phyloP scores from a whole-genome alignment of 2,797 vertebrate species.

The Halcyon badia region DNA sequence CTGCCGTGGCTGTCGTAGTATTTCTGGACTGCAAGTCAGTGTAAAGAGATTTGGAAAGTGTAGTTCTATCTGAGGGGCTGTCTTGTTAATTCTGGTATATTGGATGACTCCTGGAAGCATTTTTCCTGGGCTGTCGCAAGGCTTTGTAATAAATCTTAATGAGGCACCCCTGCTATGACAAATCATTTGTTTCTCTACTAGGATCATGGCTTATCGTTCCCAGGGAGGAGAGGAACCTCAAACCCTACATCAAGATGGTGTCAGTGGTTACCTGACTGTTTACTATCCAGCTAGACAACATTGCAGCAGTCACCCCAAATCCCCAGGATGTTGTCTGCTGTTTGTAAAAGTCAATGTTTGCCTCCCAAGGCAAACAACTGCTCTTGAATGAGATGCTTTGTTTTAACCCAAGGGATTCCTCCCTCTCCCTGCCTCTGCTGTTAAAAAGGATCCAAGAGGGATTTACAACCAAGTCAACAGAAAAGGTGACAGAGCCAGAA shows the following conservation, averaged over 20 bases:
- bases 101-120: conserved; percentile 23
- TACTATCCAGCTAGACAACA: background rate
- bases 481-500: background rate
- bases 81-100: background rate
- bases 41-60: background rate
- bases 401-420: background rate
- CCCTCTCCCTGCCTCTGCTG: background rate
- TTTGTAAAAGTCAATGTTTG: conserved; percentile 16
- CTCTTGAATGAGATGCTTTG: background rate
- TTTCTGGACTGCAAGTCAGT: background rate
- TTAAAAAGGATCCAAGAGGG: background rate
- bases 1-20: background rate
- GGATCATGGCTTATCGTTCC: background rate
- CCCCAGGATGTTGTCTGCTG: background rate
- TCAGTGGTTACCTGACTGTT: conserved; percentile 42
- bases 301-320: background rate
- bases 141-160: conserved; percentile 52
- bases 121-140: conserved; percentile 25
- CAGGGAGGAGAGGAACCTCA: background rate
- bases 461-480: background rate
- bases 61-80: conserved; percentile 1
- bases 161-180: background rate
- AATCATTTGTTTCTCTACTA: conserved; percentile 8
- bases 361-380: background rate
- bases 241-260: background rate